A percentile compares a stretch with the other conserved stretches of the same genome.
These are phyloP conservation scores for Cossypha polioptera DNA, from an alignment of 2,797 vertebrate genomes.

Conservation along the genomic window DNA sequence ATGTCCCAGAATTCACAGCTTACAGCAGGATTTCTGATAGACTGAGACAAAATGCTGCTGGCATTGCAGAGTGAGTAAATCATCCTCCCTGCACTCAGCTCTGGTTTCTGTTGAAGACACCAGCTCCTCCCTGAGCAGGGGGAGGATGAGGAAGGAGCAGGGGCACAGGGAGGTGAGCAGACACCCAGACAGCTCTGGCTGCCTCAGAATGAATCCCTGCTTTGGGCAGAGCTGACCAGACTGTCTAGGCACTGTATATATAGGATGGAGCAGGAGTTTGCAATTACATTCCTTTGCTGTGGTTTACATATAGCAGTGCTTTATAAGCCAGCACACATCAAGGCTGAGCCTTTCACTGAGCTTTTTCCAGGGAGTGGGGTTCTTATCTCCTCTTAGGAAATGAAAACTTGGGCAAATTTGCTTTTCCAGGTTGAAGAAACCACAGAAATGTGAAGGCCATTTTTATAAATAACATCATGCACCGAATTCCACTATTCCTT, in stretches of 20 bases:
- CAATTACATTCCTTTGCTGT: constrained; percentile 45
- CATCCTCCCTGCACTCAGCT: background rate
- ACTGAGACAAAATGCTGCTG: background rate
- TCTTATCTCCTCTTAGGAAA: constrained; percentile 72
- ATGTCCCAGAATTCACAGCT: background rate
- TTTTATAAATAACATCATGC: constrained; percentile 50
- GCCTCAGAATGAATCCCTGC: background rate
- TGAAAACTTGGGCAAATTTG: constrained; percentile 60
- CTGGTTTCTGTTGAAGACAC: fast-evolving
- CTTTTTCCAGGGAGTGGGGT: constrained; percentile 41
- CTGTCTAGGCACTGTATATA: constrained; percentile 43
- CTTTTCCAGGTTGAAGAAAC: constrained; percentile 64
- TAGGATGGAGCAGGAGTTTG: constrained; percentile 31
- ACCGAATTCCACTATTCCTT: constrained; percentile 2
- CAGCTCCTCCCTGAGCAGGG: background rate
- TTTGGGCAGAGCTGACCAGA: constrained; percentile 10
- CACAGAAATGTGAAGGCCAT: constrained; percentile 62
- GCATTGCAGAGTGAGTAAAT: background rate
- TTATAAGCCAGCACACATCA: constrained; percentile 27
- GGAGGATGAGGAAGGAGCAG: background rate
- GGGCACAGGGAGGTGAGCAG: background rate
- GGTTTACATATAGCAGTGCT: constrained; percentile 26
- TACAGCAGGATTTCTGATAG: background rate
- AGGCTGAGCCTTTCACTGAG: background rate
- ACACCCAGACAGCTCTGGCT: background rate